Conservation (phyloP, 2,797 vertebrate genomes). For the Trematomus bernacchii region DNA sequence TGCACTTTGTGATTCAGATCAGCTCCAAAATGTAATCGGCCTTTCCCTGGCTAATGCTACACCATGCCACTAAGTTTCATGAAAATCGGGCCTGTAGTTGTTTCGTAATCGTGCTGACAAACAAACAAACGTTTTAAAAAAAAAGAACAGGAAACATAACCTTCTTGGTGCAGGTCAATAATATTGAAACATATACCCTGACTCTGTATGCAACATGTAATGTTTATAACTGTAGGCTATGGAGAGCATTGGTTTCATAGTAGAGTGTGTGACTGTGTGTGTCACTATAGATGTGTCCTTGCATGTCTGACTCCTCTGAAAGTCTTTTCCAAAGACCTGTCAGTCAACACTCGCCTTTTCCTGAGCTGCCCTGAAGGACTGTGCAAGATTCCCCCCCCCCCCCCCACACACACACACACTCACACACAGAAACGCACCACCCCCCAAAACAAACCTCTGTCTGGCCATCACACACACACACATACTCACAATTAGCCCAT, state of each 20-base stretch:
- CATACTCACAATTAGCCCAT: constrained; percentile 63
- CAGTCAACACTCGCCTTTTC: constrained; percentile 28
- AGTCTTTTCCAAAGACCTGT: constrained; percentile 25
- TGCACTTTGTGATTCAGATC: too few relatives aligned
- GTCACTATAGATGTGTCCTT: background rate
- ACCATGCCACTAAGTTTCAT: too few relatives aligned
- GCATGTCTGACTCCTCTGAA: constrained; percentile 25
- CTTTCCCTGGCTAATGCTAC: too few relatives aligned
- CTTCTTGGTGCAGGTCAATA: too few relatives aligned
- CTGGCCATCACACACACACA: constrained; percentile 37
- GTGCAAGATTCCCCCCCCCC: background rate
- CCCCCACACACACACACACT: constrained; percentile 6
- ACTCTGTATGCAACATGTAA: background rate
- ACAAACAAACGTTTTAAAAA: too few relatives aligned
- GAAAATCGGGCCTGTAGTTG: too few relatives aligned
- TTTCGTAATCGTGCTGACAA: too few relatives aligned
- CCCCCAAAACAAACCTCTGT: constrained; percentile 35
- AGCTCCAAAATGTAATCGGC: too few relatives aligned
- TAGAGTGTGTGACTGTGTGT: background rate
- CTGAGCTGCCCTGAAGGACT: constrained; percentile 36
- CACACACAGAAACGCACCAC: background rate
- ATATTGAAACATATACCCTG: too few relatives aligned
- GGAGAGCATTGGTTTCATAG: background rate
- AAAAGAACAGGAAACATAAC: too few relatives aligned
- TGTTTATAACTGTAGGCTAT: background rate